These are phyloP conservation scores for Cebidichthys violaceus DNA, from an alignment of 2,113 vertebrate genomes.

Conservation along the genomic window DNA sequence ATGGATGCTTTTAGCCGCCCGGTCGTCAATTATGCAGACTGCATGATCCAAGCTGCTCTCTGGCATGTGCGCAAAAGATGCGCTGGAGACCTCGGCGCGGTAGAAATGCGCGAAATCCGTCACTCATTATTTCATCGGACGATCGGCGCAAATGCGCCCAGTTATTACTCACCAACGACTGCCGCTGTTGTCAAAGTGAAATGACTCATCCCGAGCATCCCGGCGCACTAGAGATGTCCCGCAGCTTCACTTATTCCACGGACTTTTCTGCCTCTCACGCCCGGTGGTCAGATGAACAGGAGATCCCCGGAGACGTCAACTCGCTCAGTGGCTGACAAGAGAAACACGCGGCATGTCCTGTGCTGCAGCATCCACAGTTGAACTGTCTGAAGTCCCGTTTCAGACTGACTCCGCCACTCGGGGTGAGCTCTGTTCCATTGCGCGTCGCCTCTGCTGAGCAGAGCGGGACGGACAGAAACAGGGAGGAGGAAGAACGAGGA, in stretches of 20 bases:
- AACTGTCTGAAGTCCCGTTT: conserved; percentile 24
- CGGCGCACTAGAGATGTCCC: conserved; percentile 33
- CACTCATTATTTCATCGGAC: not conserved
- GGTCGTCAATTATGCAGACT: conserved; percentile 40
- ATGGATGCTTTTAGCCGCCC: conserved; percentile 44
- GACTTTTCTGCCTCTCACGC: conserved; percentile 18
- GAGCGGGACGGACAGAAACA: conserved; percentile 7
- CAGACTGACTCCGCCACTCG: not conserved
- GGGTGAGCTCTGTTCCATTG: conserved; percentile 40
- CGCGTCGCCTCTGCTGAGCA: conserved; percentile 4
- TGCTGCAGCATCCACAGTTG: conserved; percentile 31
- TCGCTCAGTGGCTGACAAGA: not conserved
- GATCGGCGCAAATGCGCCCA: not conserved
- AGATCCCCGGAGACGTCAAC: conserved; percentile 11
- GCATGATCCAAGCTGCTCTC: conserved; percentile 13
- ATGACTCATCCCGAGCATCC: conserved; percentile 54
- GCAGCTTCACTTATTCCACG: conserved; percentile 33
- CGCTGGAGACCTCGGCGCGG: conserved; percentile 28
- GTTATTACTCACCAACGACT: conserved; percentile 64
- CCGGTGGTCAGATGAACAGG: not conserved
- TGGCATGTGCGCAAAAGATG: conserved; percentile 41
- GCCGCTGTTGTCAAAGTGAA: conserved; percentile 47
- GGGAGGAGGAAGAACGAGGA: conserved; percentile 9
- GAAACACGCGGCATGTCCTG: conserved; percentile 40
- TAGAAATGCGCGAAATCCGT: not conserved